Base-by-base conservation (phyloP, 2,888 invertebrate species). In the Automeris io region DNA sequence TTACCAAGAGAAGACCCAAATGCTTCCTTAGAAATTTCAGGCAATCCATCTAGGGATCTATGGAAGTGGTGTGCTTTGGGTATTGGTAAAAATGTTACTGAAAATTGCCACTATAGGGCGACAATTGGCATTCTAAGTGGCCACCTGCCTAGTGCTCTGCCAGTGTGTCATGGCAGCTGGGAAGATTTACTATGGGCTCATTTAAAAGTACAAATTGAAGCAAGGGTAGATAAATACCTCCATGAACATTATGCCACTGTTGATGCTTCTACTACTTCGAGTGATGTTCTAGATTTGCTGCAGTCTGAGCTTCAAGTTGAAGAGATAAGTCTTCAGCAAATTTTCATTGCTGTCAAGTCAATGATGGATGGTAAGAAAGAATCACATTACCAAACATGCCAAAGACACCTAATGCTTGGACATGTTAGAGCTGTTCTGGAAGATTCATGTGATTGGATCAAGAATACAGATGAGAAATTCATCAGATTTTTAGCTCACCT, bases 151-250 rank as follows among this genome's bases (percentile, higher is more conserved):
- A 90, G 93, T 4, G 70, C 97, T n/a, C 72, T 97, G 24, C 88
- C 92, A 0, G 91, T 93, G 7, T 93, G 95, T 45, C 81, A 90
- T 52, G 85, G 87, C n/a, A 91, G 90, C 18, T 98, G 97, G 97
- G 92, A 95, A 59, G 98, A 98, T 71, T 83, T 93, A 45, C 79
- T 98, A 18, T 98, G 98, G 98, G 94, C 95, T 1, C 92, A 95
- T 69, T 85, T 95, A 47, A 91, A 91, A 61, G 90, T 92, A 0
- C 90, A 95, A 66, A 92, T 97, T 42, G 97, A 97, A 66, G 90
- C 93, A 8, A 88, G 92, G 47, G 95, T 97, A 0, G 97, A 98
- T 65, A 91, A 67, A 54, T 83, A 83, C 46, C 53, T 87, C 31
- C 72, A 69, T 61, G 87, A 87, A 51, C 86, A 87, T 49, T 77